These are phyloP conservation scores for Rhyacophila brunnea DNA, from an alignment of 1,140 invertebrate genomes.

Conservation along the genomic window DNA sequence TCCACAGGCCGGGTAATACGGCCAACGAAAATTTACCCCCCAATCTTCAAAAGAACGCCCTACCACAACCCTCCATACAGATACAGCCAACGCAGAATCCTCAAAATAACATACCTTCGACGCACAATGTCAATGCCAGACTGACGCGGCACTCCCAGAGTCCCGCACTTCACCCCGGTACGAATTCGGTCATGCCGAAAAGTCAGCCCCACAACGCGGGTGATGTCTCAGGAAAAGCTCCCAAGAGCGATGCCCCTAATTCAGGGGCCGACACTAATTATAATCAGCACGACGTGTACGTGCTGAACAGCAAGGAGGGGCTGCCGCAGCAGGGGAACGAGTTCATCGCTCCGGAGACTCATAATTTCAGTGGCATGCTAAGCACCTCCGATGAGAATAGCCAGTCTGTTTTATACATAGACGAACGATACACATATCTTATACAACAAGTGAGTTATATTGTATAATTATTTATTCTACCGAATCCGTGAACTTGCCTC, in stretches of 20 bases:
- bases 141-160: neutral
- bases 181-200: neutral
- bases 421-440: constrained; percentile 28
- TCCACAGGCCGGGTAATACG: constrained; percentile 11
- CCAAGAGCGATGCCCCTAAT: neutral
- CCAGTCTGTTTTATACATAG: constrained; percentile 30
- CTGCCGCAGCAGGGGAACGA: neutral
- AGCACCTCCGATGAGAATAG: constrained; percentile 27
- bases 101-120: neutral
- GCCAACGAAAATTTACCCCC: neutral
- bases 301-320: constrained; percentile 4
- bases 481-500: too few species aligned
- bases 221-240: too few species aligned
- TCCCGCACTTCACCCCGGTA: neutral
- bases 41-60: neutral
- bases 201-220: too few species aligned
- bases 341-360: neutral
- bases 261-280: neutral
- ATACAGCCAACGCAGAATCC: neutral
- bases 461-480: constrained; percentile 3
- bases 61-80: neutral
- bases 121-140: too few species aligned
- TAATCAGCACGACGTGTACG: neutral
- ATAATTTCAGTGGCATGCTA: constrained; percentile 1
- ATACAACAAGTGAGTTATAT: constrained; percentile 25